Conservation (phyloP, 2,113 vertebrate species). For the Seriola aureovittata region DNA sequence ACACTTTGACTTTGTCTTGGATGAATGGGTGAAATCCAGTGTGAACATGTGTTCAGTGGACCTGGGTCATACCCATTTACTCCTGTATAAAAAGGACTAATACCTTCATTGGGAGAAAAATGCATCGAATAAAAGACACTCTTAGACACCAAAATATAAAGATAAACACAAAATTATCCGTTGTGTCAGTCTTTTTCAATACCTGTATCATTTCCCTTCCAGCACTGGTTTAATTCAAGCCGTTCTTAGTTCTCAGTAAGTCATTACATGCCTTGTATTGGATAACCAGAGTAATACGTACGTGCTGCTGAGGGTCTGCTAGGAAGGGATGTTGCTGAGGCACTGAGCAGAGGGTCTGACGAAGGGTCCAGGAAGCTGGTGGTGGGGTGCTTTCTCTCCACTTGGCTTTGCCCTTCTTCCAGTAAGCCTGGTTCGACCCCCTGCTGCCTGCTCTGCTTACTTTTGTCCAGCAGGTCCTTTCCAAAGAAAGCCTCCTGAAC, state of each 20-base stretch:
- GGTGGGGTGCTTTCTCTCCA: conserved; percentile 84
- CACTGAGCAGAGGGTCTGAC: conserved; percentile 88
- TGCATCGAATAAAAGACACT: not conserved
- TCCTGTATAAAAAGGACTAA: not conserved
- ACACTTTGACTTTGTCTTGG: conserved; percentile 2
- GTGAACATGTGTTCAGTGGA: not conserved
- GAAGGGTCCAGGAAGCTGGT: conserved; percentile 88
- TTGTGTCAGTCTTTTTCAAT: conserved; percentile 1
- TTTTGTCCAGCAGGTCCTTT: conserved; percentile 95
- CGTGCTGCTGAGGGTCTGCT: conserved; percentile 88
- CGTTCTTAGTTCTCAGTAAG: not conserved
- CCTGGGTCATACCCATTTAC: conserved; percentile 1
- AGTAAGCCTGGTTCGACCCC: conserved; percentile 85
- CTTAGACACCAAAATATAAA: not conserved
- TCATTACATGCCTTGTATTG: not conserved
- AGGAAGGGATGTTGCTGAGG: conserved; percentile 82
- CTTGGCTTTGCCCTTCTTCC: conserved; percentile 87
- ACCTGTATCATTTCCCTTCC: conserved; percentile 2
- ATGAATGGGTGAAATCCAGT: conserved; percentile 23
- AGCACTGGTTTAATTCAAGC: not conserved
- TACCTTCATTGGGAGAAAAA: conserved; percentile 15
- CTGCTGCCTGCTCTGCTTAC: conserved; percentile 90
- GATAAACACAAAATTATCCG: not conserved
- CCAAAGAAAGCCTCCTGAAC: conserved; percentile 97
- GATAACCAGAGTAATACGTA: conserved; percentile 71